Evolutionary conservation across 2,888 invertebrate genomes (phyloP).

Genomic region (Leptinotarsa peninsularis): DNA sequence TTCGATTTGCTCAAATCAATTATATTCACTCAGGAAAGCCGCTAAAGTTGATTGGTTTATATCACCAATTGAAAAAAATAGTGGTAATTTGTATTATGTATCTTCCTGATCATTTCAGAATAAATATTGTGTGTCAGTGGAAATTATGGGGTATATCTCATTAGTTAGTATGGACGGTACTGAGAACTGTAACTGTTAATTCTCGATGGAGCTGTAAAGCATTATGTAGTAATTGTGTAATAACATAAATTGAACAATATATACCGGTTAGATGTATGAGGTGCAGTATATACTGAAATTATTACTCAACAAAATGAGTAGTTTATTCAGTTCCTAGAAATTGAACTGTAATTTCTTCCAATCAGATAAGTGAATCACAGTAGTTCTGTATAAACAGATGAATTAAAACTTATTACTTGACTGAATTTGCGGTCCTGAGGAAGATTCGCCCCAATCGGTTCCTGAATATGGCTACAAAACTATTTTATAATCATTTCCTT

Average conservation of each 20-base stretch:
- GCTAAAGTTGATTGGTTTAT: too few relatives aligned
- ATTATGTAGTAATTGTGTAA: conserved; percentile 3
- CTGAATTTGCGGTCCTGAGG: not conserved
- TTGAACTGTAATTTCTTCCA: not conserved
- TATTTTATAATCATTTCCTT: too few relatives aligned
- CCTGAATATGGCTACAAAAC: too few relatives aligned
- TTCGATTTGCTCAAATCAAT: too few relatives aligned
- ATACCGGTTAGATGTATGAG: conserved; percentile 2
- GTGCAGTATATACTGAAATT: not conserved
- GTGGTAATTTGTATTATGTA: too few relatives aligned
- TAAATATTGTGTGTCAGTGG: not conserved
- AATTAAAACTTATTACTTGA: not conserved
- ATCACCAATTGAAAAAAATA: too few relatives aligned
- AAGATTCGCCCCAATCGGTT: too few relatives aligned
- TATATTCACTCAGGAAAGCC: too few relatives aligned
- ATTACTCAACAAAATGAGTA: not conserved
- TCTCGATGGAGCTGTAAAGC: not conserved
- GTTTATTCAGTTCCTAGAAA: not conserved
- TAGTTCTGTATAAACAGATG: not conserved
- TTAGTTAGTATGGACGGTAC: not conserved
- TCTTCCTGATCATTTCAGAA: not conserved
- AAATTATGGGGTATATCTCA: not conserved
- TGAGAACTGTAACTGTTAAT: not conserved
- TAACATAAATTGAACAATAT: not conserved
- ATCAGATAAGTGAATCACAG: conserved; percentile 1